These are phyloP conservation scores for Brachyhypopomus gauderio DNA, from an alignment of 2,113 vertebrate genomes.

Conservation along the genomic window DNA sequence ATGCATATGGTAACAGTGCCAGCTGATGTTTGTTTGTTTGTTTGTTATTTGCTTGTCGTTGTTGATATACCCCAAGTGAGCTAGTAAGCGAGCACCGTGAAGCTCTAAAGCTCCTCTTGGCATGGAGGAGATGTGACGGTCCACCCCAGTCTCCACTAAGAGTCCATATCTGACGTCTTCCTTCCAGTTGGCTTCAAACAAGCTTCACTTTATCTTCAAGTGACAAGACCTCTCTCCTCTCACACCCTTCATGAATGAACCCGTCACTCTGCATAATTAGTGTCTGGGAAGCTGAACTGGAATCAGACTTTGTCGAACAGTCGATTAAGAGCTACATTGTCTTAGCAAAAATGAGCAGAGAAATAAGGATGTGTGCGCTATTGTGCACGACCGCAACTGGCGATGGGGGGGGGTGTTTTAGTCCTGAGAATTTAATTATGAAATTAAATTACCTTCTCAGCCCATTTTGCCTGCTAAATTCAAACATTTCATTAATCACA, in stretches of 20 bases:
- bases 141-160: too few relatives aligned
- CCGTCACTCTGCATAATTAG: conserved; percentile 25
- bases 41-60: too few relatives aligned
- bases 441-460: conserved; percentile 1
- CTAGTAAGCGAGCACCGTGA: too few relatives aligned
- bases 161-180: background rate
- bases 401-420: background rate
- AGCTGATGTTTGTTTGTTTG: too few relatives aligned
- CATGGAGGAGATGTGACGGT: too few relatives aligned
- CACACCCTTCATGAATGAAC: background rate
- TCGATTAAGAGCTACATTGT: conserved; percentile 35
- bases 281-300: conserved; percentile 23
- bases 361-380: background rate
- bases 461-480: background rate
- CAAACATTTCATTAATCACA: background rate
- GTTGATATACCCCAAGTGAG: too few relatives aligned
- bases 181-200: conserved; percentile 6
- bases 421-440: conserved; percentile 1
- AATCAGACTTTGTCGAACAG: conserved; percentile 21
- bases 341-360: background rate
- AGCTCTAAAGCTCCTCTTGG: too few relatives aligned
- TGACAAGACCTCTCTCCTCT: too few relatives aligned
- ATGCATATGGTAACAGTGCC: too few relatives aligned
- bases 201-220: too few relatives aligned
- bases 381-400: background rate